These are phyloP conservation scores for Meganola albula DNA, from an alignment of 2,888 invertebrate species.

Conservation along the genomic window DNA sequence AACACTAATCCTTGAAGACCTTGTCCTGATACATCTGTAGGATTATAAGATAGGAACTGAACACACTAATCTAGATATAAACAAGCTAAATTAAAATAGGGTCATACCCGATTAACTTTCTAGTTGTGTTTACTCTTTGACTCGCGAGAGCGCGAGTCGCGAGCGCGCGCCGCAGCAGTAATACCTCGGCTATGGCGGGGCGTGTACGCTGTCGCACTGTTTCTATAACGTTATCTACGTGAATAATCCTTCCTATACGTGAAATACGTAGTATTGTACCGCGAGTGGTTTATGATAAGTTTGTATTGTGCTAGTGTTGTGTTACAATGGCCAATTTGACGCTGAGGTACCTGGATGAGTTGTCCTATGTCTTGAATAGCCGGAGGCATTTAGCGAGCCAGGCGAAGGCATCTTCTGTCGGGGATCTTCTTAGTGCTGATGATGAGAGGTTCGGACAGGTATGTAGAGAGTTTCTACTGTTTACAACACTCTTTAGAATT, in stretches of 20 bases:
- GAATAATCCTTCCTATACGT: conserved; percentile 33
- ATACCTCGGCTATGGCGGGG: conserved; percentile 41
- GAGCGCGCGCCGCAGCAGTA: conserved; percentile 38
- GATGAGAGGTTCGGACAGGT: conserved; percentile 65
- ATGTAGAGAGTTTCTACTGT: too few species aligned
- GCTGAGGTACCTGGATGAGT: conserved; percentile 71
- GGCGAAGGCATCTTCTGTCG: conserved; percentile 70
- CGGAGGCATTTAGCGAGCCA: conserved; percentile 59
- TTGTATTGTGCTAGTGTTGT: conserved; percentile 32
- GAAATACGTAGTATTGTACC: too few species aligned
- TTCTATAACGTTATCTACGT: conserved; percentile 42
- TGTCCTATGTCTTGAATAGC: conserved; percentile 68
- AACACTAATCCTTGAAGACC: conserved; percentile 5
- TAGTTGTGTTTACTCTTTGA: conserved; percentile 30
- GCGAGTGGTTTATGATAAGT: conserved; percentile 34
- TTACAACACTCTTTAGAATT: too few species aligned
- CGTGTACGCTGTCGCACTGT: conserved; percentile 22
- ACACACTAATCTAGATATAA: conserved; percentile 20
- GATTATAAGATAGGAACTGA: conserved; percentile 10
- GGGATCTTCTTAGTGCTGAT: conserved; percentile 66
- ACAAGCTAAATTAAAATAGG: conserved; percentile 25
- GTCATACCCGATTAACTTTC: conserved; percentile 31
- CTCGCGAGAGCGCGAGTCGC: conserved; percentile 22
- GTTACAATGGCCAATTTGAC: conserved; percentile 65
- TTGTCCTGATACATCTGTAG: conserved; percentile 13